Base-by-base conservation (phyloP, 2,797 vertebrate species). In the Anguilla obscura region DNA sequence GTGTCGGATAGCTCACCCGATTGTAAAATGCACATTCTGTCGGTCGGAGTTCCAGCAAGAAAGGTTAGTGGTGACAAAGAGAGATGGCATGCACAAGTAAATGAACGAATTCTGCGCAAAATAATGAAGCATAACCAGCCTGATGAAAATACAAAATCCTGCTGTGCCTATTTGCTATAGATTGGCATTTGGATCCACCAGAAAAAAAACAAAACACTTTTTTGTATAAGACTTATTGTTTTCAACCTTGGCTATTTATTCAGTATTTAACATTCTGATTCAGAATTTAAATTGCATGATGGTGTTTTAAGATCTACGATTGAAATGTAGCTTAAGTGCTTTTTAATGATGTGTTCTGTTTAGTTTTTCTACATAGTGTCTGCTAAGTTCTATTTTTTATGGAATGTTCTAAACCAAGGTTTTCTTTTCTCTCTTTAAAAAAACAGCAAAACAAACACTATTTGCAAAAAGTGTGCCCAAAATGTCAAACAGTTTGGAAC, bases 381-480 rank as follows among this genome's bases (percentile, higher is more conserved):
- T 50, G 21, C 21, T 3, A 40, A 5, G 5, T 18, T 36, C 12
- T 82, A 2, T 3, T n/a, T 24, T 50, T 48, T 45, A 36, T 10
- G 27, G 33, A 6, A 4, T 45, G 10, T 45, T 48, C 50, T n/a
- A 2, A 71, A 86, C 60, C n/a, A 21, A 58, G 6, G 9, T 87
- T 36, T 27, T 56, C 18, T 52, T n/a, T 87, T 87, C 58, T 69
- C 86, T 92, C 33, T 89, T 89, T 82, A 45, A 84, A 52, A 92
- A 93, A 94, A 85, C 94, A 99, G 99, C 93, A 99, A 99, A 97
- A 99, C 99, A 52, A 98, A 99, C 88, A 99, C 99, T 87, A 99
- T 99, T 95, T 99, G 99, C 96, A 99, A 99, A 96, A 99, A 99
- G 89, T 99, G 99, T 90, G 99, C 99, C 90, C 99, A 99, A 93